Evolutionary conservation across 2,888 invertebrate species (phyloP).

Genomic region (Troides aeacus): DNA sequence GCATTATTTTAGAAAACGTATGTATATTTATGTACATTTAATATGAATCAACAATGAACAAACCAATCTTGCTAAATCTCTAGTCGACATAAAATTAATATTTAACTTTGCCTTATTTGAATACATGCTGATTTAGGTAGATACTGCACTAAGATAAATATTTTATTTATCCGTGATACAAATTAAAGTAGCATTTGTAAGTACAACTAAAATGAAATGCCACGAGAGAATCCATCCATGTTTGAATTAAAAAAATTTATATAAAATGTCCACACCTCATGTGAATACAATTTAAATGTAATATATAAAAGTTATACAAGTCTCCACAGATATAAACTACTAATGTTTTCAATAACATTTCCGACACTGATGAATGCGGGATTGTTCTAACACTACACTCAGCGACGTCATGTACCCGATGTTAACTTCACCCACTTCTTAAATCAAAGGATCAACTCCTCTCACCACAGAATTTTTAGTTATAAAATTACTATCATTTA

Average conservation of each 20-base stretch:
- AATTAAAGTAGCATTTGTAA: slow-evolving; percentile 19
- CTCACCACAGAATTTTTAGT: slow-evolving; percentile 78
- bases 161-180: slow-evolving; percentile 5
- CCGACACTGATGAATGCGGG: slow-evolving; percentile 56
- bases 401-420: slow-evolving; percentile 55
- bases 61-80: slow-evolving; percentile 49
- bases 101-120: slow-evolving; percentile 25
- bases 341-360: slow-evolving; percentile 48
- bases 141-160: slow-evolving; percentile 11
- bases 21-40: slow-evolving; percentile 60
- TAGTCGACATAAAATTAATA: slow-evolving; percentile 34
- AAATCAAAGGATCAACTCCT: slow-evolving; percentile 73
- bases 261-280: slow-evolving; percentile 75
- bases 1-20: slow-evolving; percentile 52
- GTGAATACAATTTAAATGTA: slow-evolving; percentile 68
- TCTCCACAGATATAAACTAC: slow-evolving; percentile 55
- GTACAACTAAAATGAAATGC: slow-evolving; percentile 54
- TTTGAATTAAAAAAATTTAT: slow-evolving; percentile 65
- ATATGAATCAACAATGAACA: slow-evolving; percentile 63
- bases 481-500: slow-evolving; percentile 75
- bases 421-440: slow-evolving; percentile 66
- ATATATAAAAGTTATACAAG: slow-evolving; percentile 72
- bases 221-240: slow-evolving; percentile 73
- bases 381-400: slow-evolving; percentile 59
- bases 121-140: slow-evolving; percentile 23